Evolutionary conservation across 2,797 vertebrate species (phyloP), one percentile per base, ranked within the genome.

Genomic region (Centroberyx gerrardi): DNA sequence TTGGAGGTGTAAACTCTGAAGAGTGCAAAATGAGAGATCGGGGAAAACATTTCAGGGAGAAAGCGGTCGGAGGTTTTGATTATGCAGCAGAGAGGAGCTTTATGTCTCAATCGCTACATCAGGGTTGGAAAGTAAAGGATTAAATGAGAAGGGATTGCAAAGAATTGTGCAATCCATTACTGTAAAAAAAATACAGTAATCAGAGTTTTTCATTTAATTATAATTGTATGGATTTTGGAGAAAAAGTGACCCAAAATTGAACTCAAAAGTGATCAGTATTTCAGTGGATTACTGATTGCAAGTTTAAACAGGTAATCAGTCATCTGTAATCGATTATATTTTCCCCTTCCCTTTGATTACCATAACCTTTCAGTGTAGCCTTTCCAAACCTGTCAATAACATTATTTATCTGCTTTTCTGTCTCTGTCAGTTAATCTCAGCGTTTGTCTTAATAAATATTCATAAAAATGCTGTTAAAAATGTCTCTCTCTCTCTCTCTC

Each of bases 1-100:
- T 31, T 49, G 44, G 71, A 78, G 18, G 40, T 70, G 58, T 56
- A 61, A 80, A 84, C 56, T 65, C 44, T 72, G 76, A 71, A 48
- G 0, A 29, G 42, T 22, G 60, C 46, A 59, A 78, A 80, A 80
- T 63, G 66, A 62, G 54, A 76, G 67, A 78, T 46, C 67, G 14
- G 12, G 13, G 38, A 52, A 74, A 81, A 63, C 28, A 29, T 68
- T 78, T 66, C 22, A 56, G 42, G 2, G 61, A 56, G 72, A n/a
- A 68, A 40, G 61, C 74, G 18, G 40, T 60, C 61, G n/a, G 62
- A 76, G 72, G 59, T 38, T 52, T 60, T 73, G 66, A 72, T 74
- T 69, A 63, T 72, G 62, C 62, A 33, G 46, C 27, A 87, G 49
- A 58, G 62, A 52, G 48, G 59, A 65, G 12, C 29, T 68, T 75